Base-by-base conservation (phyloP, 2,113 vertebrate genomes). In the Perca schrenkii region DNA sequence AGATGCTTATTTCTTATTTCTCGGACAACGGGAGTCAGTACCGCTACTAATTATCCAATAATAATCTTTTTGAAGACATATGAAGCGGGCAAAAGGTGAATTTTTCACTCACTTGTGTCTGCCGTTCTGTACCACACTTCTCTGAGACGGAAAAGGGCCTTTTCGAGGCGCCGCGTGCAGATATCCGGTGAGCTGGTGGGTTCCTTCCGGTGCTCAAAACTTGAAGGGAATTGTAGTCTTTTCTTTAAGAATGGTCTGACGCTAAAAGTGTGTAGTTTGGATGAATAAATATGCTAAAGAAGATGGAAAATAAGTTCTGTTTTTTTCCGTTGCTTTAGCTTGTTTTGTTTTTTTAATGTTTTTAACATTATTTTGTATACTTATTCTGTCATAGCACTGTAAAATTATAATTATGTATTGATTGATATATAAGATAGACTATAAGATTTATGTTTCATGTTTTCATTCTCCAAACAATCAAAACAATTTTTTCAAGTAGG, bases 91-190 rank as follows among this genome's bases (percentile, higher is more conserved):
- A 80, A 89, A 89, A 52, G 0, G 8, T 6, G 4, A 36, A 14
- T 56, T 75, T 80, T 43, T n/a, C 3, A 94, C 95, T 94, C 91
- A 95, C 95, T 93, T 83, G 85, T 88, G 80, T 92, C 86, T 28
- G 91, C 85, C 79, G 86, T 71, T 81, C 68, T 83, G 82, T 62
- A 74, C 91, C 86, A 86, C 92, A 85, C 92, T 92, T 83, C 90
- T 83, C 91, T 82, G 80, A 94, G 92, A 93, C 90, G 93, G 94
- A 94, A 96, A 95, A 95, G 95, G 94, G 90, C 94, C 93, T 90
- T 56, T 6, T 7, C 25, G 57, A 8, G 85, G 93, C 84, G 87
- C 74, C 50, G 74, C 84, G 69, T 2, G 1, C 77, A 57, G 68
- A 96, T 94, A 94, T 95, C 92, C 94, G 91, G 82, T 75, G 46